Base-by-base conservation (phyloP, 2,888 invertebrate species). In the Chelonus formosanus region DNA sequence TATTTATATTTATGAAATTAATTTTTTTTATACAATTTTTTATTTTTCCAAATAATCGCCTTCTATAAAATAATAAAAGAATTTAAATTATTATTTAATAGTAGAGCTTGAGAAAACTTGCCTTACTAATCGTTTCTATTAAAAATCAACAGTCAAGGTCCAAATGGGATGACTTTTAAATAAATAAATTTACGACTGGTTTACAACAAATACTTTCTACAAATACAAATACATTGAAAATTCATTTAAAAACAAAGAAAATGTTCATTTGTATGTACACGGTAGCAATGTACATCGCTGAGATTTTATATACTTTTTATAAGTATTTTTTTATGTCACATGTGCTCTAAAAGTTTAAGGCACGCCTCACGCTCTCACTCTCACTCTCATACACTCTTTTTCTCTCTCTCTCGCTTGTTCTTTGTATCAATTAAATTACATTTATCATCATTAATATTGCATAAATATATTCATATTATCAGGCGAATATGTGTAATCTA, bases 1-100 rank as follows among this genome's bases (percentile, higher is more conserved):
- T 82, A 82, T 82, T 80, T 81, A 82, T 83, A 82, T 83, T 84
- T 82, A 83, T 74, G 81, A 82, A 84, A 83, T 83, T 84, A 84
- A 79, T 82, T 77, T 80, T 82, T 82, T 83, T 79, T 83, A 83
- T 84, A 83, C 84, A 83, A 80, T 81, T 80, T 78, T 74, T 80
- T 75, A 73, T 74, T 77, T 73, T 75, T 76, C 75, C 32, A 45
- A 32, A 54, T 43, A 54, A 43, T 36, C 45, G 52, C 72, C 74
- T 75, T 77, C 70, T 71, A 74, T 77, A 76, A 71, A 75, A 71
- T 77, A 20, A 20, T 20, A 20, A 20, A 20, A 20, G 76, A 73
- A 73, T 72, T 75, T 76, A 71, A 74, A 76, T 79, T 80, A 78
- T 73, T 40, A 40, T 74, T 72, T 68, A 71, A 71, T 72, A 73